phyloP scores from a whole-genome alignment of 2,888 invertebrate species.

The Spodoptera picta region DNA sequence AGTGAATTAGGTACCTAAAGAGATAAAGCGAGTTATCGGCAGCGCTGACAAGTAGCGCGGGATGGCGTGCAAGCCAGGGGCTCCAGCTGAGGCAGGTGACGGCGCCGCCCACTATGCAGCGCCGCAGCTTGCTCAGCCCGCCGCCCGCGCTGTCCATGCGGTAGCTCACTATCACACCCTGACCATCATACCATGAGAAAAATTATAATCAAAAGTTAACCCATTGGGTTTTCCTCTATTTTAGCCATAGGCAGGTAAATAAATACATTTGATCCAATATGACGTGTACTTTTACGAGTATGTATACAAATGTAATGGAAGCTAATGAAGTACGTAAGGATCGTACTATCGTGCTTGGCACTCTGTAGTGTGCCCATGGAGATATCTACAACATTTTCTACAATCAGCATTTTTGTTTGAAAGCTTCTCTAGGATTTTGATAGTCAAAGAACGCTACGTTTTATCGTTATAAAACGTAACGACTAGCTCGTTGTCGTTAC shows the following conservation, averaged over 20 bases:
- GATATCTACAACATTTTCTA: too few relatives aligned
- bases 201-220: neutral
- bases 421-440: too few relatives aligned
- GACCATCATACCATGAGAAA: constrained; percentile 3
- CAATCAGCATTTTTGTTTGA: too few relatives aligned
- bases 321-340: too few relatives aligned
- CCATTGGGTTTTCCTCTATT: too few relatives aligned
- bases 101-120: constrained; percentile 90
- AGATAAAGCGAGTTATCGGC: constrained; percentile 93
- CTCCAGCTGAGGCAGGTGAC: constrained; percentile 93
- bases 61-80: constrained; percentile 95
- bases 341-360: too few relatives aligned
- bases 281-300: too few relatives aligned
- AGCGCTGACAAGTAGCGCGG: constrained; percentile 93
- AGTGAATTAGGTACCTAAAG: constrained; percentile 83
- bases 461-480: too few relatives aligned
- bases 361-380: too few relatives aligned
- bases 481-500: too few relatives aligned
- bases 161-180: constrained; percentile 92
- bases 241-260: neutral
- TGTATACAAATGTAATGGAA: too few relatives aligned
- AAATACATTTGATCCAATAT: neutral
- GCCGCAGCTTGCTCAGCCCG: constrained; percentile 90
- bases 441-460: too few relatives aligned
- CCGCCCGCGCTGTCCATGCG: constrained; percentile 91